Evolutionary conservation across 2,113 vertebrate genomes (phyloP).

Genomic region (Myxocyprinus asiaticus): DNA sequence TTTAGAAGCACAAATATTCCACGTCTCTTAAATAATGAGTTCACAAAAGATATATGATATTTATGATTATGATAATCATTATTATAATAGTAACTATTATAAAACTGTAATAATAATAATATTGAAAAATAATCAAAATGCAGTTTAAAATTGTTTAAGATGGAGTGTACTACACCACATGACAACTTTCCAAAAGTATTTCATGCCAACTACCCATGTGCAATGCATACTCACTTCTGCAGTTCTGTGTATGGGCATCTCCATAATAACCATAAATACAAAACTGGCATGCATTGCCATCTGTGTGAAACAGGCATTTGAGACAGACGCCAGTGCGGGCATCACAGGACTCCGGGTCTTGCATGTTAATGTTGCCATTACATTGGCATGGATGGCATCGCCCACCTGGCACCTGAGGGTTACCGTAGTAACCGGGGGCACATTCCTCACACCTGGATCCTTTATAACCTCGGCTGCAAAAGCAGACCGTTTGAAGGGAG

Average conservation of each 20-base stretch:
- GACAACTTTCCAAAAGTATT: too few species aligned
- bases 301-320: conserved; percentile 88
- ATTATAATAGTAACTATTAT: too few species aligned
- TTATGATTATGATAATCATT: too few species aligned
- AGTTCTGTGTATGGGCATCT: conserved; percentile 84
- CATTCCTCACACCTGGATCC: conserved; percentile 89
- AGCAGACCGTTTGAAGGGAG: conserved; percentile 81
- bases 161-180: too few species aligned
- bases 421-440: conserved; percentile 87
- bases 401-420: conserved; percentile 79
- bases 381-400: conserved; percentile 85
- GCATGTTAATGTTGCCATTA: conserved; percentile 88
- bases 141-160: too few species aligned
- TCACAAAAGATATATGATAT: too few species aligned
- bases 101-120: too few species aligned
- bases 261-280: conserved; percentile 89
- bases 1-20: too few species aligned
- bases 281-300: conserved; percentile 83
- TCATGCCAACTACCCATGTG: too few species aligned
- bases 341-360: conserved; percentile 85
- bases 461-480: conserved; percentile 83
- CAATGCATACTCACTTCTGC: conserved; percentile 83
- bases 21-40: too few species aligned
- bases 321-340: conserved; percentile 79
- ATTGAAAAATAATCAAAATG: too few species aligned